These are phyloP conservation scores for Paedocypris micromegethes DNA, from an alignment of 2,797 vertebrate species.

Conservation along the genomic window DNA sequence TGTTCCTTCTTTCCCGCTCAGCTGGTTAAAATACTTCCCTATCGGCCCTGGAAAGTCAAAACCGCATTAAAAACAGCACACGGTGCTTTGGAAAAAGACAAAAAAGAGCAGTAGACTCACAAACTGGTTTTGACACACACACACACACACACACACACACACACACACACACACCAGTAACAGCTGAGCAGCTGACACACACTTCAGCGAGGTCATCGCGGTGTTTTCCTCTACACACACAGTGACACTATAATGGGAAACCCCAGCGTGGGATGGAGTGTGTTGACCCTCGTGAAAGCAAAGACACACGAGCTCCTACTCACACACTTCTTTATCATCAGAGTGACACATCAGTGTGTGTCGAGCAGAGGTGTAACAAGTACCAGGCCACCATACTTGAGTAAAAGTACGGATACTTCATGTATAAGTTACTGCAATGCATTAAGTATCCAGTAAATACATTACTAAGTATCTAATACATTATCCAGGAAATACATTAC, in stretches of 20 bases:
- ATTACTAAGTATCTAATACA: no score
- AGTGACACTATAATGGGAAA: conserved; percentile 39
- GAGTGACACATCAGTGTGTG: no score
- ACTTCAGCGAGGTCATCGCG: conserved; percentile 35
- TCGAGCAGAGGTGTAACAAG: no score
- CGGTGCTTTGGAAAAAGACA: conserved; percentile 19
- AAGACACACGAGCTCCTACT: conserved; percentile 33
- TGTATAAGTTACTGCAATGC: no score
- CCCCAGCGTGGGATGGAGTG: conserved; percentile 39
- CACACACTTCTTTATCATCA: conserved; percentile 12
- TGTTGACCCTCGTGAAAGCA: conserved; percentile 40
- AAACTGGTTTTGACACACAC: conserved; percentile 36
- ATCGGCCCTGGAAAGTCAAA: conserved; percentile 54
- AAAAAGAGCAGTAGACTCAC: conserved; percentile 43
- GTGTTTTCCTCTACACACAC: conserved; percentile 39
- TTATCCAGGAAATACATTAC: no score
- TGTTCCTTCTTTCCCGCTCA: conserved; percentile 51
- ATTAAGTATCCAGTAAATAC: no score
- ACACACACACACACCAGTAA: conserved; percentile 5
- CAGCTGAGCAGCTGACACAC: conserved; percentile 13
- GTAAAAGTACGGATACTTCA: no score
- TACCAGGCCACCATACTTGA: no score
- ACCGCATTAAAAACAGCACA: conserved; percentile 53
- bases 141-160: conserved; percentile 1
- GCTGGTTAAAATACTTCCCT: conserved; percentile 49